phyloP scores from a whole-genome alignment of 2,888 invertebrate genomes.

The Steinernema scapterisci region DNA sequence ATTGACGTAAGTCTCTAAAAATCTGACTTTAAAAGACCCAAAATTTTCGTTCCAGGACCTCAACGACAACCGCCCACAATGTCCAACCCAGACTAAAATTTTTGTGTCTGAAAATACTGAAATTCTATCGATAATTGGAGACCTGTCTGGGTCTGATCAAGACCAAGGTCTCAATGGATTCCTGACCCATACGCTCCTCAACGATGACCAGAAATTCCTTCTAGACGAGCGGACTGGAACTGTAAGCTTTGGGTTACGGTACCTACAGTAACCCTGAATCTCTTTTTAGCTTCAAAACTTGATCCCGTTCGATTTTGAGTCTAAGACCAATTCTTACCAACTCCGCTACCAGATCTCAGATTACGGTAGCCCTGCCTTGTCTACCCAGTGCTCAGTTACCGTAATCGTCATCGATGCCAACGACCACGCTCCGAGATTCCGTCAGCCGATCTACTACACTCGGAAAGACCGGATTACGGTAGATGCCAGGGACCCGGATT shows the following conservation, averaged over 20 bases:
- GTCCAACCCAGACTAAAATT: neutral
- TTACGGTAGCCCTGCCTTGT: slow-evolving; percentile 1
- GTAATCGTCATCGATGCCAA: slow-evolving; percentile 77
- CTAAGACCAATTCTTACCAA: slow-evolving; percentile 3
- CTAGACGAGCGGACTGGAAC: neutral
- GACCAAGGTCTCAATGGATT: slow-evolving; percentile 15
- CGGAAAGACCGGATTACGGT: neutral
- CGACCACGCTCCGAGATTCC: slow-evolving; percentile 89
- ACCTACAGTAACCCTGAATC: neutral
- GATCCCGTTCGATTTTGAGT: slow-evolving; percentile 21
- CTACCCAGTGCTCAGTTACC: slow-evolving; percentile 31
- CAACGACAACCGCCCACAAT: slow-evolving; percentile 17
- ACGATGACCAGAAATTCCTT: slow-evolving; percentile 12
- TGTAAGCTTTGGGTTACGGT: no score
- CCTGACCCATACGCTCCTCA: neutral
- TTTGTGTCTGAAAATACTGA: slow-evolving; percentile 5
- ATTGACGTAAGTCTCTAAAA: neutral
- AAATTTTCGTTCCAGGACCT: neutral
- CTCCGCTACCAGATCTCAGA: slow-evolving; percentile 15
- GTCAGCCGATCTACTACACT: slow-evolving; percentile 12
- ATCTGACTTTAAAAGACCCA: neutral
- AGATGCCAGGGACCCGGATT: slow-evolving; percentile 6
- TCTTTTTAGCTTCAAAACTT: slow-evolving; percentile 1
- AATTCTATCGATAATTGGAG: slow-evolving; percentile 3
- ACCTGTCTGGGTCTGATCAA: slow-evolving; percentile 14